phyloP scores from a whole-genome alignment of 2,888 invertebrate genomes.

The Melanophora roralis region DNA sequence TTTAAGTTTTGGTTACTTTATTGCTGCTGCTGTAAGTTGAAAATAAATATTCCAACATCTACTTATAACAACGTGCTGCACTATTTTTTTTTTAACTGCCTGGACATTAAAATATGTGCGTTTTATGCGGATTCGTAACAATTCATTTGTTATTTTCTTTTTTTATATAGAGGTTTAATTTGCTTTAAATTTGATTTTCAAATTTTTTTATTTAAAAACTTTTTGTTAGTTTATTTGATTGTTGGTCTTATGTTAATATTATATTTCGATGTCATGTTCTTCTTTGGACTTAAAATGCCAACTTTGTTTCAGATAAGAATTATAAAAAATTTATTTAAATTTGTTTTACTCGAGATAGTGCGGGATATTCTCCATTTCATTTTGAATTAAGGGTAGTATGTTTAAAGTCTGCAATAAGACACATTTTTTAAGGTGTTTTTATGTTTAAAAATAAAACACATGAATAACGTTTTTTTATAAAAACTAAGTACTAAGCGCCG shows the following conservation, averaged over 20 bases:
- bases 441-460: too few species aligned
- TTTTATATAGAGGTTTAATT: not conserved
- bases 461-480: too few species aligned
- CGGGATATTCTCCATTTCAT: too few species aligned
- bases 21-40: not conserved
- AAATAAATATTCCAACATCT: conserved; percentile 1
- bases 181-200: not conserved
- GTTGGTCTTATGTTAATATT: not conserved
- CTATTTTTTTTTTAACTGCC: conserved; percentile 7
- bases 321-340: too few species aligned
- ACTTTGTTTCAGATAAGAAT: not conserved
- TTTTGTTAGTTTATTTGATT: not conserved
- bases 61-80: conserved; percentile 41
- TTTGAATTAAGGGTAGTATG: too few species aligned
- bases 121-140: conserved; percentile 33
- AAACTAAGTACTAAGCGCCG: too few species aligned
- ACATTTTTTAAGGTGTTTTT: too few species aligned
- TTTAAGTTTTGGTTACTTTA: conserved; percentile 31
- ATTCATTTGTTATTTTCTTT: conserved; percentile 17
- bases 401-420: too few species aligned
- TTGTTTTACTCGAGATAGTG: too few species aligned
- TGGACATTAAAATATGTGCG: conserved; percentile 41
- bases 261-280: not conserved
- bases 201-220: not conserved
- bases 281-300: not conserved